phyloP scores from a whole-genome alignment of 2,797 vertebrate genomes.

The Sylvia borin region DNA sequence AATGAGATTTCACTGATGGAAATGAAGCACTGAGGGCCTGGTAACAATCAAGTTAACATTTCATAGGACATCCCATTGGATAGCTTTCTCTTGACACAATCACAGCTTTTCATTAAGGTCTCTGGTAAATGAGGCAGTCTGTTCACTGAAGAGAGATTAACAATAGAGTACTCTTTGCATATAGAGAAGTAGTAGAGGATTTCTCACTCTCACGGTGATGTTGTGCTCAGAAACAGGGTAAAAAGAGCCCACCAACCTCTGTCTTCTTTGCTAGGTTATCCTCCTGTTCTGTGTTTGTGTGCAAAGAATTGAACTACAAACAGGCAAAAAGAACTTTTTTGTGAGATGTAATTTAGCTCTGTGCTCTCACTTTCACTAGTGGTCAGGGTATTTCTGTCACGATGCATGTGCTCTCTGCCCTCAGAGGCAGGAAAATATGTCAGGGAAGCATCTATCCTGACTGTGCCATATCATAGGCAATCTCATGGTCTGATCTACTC shows the following conservation, averaged over 20 bases:
- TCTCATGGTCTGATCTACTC: neutral
- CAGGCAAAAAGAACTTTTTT: neutral
- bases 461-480: neutral
- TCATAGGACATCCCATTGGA: neutral
- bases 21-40: neutral
- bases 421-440: neutral
- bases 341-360: neutral
- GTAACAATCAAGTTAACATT: neutral
- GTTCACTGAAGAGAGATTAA: neutral
- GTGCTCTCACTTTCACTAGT: neutral
- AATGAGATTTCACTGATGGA: neutral
- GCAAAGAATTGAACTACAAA: neutral
- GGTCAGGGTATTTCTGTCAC: fast-evolving
- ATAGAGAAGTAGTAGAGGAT: neutral
- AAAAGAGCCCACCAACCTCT: neutral
- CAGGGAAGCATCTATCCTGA: neutral
- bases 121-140: neutral
- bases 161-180: neutral
- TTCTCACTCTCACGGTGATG: neutral
- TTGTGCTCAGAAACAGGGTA: neutral
- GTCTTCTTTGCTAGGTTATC: neutral
- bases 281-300: neutral
- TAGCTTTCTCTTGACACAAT: neutral
- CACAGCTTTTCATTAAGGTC: neutral
- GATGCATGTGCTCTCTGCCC: neutral